Evolutionary conservation across 1,140 invertebrate genomes (phyloP), one percentile per base, ranked within the genome.

Genomic region (Anastatus disparis): DNA sequence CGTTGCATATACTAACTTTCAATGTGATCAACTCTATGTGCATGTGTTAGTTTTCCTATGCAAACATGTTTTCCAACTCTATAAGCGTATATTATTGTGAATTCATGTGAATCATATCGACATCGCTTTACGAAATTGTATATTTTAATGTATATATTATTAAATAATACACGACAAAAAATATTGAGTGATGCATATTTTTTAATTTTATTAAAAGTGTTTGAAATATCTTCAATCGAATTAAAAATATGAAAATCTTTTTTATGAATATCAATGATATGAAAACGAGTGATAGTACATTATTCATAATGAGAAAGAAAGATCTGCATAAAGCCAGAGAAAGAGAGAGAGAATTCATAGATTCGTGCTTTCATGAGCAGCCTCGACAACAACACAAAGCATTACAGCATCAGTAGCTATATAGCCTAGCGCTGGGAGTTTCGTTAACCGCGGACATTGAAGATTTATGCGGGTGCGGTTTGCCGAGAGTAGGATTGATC

Each of bases 371-470:
- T n/a, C n/a, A n/a, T n/a, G n/a, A n/a, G n/a, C n/a, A n/a, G n/a
- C n/a, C n/a, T n/a, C n/a, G n/a, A n/a, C n/a, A n/a, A n/a, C n/a
- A n/a, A n/a, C n/a, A n/a, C n/a, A n/a, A n/a, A n/a, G n/a, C n/a
- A n/a, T n/a, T n/a, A n/a, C n/a, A n/a, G n/a, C n/a, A n/a, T n/a
- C n/a, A n/a, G n/a, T n/a, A n/a, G n/a, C n/a, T n/a, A n/a, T n/a
- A n/a, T n/a, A n/a, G n/a, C n/a, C n/a, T n/a, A n/a, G n/a, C n/a
- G n/a, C n/a, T n/a, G n/a, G n/a, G 55, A 61, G 38, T 69, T 61
- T 69, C 48, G 66, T 61, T 69, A 62, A 69, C 56, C 58, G 56
- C 56, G 46, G 46, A 62, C 42, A 44, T 44, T 62, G 24, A 46
- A 69, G 56, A 62, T 62, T 61, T 61, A 38, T 24, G 35, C 56